Base-by-base conservation (phyloP, 2,113 vertebrate species). In the Setophaga petechia region DNA sequence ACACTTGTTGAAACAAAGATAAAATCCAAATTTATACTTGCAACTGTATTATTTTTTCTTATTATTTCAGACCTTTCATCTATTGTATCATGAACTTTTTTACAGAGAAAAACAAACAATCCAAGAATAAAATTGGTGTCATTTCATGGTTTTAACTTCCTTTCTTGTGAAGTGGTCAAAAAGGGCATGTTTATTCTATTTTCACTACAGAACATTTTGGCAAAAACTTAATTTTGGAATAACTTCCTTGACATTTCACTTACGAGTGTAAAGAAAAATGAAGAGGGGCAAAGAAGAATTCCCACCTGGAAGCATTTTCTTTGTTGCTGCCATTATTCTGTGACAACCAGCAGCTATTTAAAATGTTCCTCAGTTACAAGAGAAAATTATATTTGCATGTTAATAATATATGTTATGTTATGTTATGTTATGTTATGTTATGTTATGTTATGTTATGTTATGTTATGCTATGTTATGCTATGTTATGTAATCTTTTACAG, bases 101-200 rank as follows among this genome's bases (percentile, higher is more conserved):
- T 65, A 63, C 22, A 84, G 65, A 61, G 66, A 57, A 85, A 91
- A 83, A 28, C 16, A 91, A 88, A 84, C 47, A 93, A 57, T 43
- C 4, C 13, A 86, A n/a, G 86, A 86, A 90, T 52, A 67, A 43
- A 87, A 84, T 92, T 51, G 57, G 37, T 93, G 35, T 61, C 68
- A 77, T 94, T 88, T 84, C 59, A 81, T 89, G 72, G 9, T 23
- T 95, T 89, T 75, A 58, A 81, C 91, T 92, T 94, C 72, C 65
- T 81, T 86, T 81, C 54, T 78, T 89, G 28, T 95, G 57, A 86
- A 95, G 80, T 88, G 72, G 79, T 87, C 22, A 61, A 94, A 75
- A 87, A 37, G 5, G 73, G 7, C 55, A 54, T 62, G 19, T 74
- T 95, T 85, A 46, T 91, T 83, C 67, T 69, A 9, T 89, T 93